Percentiles rank a stretch among this genome's conserved stretches.
Conservation (phyloP, 2,888 invertebrate species). For the Minunthozetes semirufus region DNA sequence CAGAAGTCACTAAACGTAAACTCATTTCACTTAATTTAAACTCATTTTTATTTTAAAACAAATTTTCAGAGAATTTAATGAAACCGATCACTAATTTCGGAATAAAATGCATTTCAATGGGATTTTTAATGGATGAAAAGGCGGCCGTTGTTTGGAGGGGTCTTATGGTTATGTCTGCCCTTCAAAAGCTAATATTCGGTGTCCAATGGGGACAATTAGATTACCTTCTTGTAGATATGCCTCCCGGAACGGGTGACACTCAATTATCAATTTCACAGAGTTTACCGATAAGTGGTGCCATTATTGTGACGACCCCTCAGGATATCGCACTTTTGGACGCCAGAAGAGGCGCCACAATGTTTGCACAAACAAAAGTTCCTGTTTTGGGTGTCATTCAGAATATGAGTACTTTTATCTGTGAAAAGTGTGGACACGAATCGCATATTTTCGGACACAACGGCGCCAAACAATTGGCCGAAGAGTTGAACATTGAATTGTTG, state of each 20-base stretch:
- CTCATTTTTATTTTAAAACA: slow-evolving; percentile 36
- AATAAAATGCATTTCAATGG: slow-evolving; percentile 95
- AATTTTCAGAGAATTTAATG: slow-evolving; percentile 63
- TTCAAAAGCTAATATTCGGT: slow-evolving; percentile 73
- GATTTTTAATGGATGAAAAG: slow-evolving; percentile 74
- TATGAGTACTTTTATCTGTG: slow-evolving; percentile 73
- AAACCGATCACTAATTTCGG: slow-evolving; percentile 82
- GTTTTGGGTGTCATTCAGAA: slow-evolving; percentile 83
- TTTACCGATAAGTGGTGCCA: slow-evolving; percentile 71
- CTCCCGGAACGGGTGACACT: slow-evolving; percentile 94
- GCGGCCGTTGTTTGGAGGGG: slow-evolving; percentile 91
- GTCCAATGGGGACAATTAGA: slow-evolving; percentile 85
- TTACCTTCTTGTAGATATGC: slow-evolving; percentile 83
- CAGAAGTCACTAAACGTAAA: slow-evolving; percentile 62
- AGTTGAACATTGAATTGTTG: slow-evolving; percentile 52
- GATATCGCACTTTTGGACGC: slow-evolving; percentile 78
- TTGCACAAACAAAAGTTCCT: slow-evolving; percentile 70
- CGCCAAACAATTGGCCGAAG: slow-evolving; percentile 54
- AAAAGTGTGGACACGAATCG: slow-evolving; percentile 65
- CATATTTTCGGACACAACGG: slow-evolving; percentile 66
- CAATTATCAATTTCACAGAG: slow-evolving; percentile 85
- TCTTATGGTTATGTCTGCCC: slow-evolving; percentile 90
- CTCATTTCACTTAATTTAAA: slow-evolving; percentile 9
- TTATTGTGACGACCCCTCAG: slow-evolving; percentile 91
- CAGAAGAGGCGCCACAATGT: slow-evolving; percentile 77